Evolutionary conservation across 2,797 vertebrate species (phyloP).

Genomic region (Chlorospingus semifuscus): DNA sequence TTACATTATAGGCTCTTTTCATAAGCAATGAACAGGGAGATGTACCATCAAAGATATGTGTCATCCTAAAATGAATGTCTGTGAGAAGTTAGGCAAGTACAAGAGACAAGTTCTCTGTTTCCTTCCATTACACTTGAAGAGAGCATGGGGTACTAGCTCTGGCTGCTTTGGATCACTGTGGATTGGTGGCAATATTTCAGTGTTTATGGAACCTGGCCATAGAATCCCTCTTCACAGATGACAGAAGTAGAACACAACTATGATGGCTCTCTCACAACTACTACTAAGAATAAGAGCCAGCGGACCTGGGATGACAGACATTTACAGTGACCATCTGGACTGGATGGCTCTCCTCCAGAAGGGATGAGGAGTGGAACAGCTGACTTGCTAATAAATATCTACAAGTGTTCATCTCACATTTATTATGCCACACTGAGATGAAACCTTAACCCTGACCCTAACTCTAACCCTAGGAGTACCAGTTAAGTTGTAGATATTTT

Average conservation of each 20-base stretch:
- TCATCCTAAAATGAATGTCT: neutral
- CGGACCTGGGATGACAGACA: neutral
- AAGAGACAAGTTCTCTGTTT: neutral
- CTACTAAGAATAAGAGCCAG: neutral
- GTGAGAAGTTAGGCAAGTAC: neutral
- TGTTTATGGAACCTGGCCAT: neutral
- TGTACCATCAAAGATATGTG: neutral
- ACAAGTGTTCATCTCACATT: conserved; percentile 2
- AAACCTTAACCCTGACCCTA: conserved; percentile 7
- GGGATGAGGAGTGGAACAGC: neutral
- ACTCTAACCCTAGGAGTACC: neutral
- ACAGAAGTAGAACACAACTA: neutral
- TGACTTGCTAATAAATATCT: conserved; percentile 12
- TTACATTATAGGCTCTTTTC: neutral
- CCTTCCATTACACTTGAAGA: neutral
- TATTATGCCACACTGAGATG: neutral
- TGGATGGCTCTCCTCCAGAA: neutral
- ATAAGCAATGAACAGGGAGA: neutral
- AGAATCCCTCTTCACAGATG: neutral
- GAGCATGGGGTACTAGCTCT: neutral
- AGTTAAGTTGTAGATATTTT: neutral
- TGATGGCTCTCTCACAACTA: neutral
- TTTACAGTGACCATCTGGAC: neutral
- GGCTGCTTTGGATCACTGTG: neutral
- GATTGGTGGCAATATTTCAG: neutral